Evolutionary conservation across 2,888 invertebrate species (phyloP).

Genomic region (Prenolepis imparis): DNA sequence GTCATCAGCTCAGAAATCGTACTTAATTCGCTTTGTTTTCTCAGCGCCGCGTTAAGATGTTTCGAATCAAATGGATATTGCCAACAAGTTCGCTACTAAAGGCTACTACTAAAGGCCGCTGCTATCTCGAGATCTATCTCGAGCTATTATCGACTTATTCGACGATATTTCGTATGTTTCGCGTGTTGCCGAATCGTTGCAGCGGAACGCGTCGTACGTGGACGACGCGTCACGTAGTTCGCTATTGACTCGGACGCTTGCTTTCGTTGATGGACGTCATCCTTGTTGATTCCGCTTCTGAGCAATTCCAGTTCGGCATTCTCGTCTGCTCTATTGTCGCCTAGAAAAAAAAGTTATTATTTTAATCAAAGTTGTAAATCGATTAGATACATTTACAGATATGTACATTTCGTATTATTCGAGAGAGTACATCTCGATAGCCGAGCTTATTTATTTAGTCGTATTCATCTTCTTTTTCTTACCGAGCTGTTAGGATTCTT

Average conservation of each 20-base stretch:
- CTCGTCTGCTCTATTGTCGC: constrained; percentile 84
- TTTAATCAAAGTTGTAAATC: background rate
- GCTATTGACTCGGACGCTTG: constrained; percentile 82
- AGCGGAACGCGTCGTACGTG: constrained; percentile 21
- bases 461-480: constrained; percentile 55
- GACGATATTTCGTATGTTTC: constrained; percentile 20
- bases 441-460: background rate
- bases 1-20: constrained; percentile 23
- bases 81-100: constrained; percentile 40
- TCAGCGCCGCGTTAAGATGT: constrained; percentile 20
- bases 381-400: background rate
- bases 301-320: constrained; percentile 82
- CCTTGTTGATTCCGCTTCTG: constrained; percentile 82
- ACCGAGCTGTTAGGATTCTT: constrained; percentile 85
- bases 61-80: constrained; percentile 17
- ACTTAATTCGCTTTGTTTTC: constrained; percentile 9
- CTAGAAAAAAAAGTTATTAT: constrained; percentile 59
- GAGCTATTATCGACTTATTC: constrained; percentile 10
- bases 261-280: constrained; percentile 83
- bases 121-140: constrained; percentile 23
- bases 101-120: constrained; percentile 38
- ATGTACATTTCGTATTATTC: background rate
- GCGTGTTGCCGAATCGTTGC: constrained; percentile 12
- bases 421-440: too few species aligned
- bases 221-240: constrained; percentile 58